phyloP scores from a whole-genome alignment of 37 sponge, comb jelly and placozoan species.

The Chondrilla cf. caribensis region DNA sequence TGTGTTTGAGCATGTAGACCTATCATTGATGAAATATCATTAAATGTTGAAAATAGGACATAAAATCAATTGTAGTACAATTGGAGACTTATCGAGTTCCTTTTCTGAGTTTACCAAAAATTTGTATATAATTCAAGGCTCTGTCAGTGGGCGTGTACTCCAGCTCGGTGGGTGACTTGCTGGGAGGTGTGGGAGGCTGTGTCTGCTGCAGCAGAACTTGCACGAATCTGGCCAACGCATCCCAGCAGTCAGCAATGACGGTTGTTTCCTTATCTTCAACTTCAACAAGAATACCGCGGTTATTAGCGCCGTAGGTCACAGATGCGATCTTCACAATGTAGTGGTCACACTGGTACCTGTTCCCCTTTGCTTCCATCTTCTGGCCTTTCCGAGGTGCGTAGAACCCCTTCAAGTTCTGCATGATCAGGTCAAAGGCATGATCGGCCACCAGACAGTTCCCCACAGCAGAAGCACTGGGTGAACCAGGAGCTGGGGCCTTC shows the following conservation, averaged over 20 bases:
- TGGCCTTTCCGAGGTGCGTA: slow-evolving; percentile 52
- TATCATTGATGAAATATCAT: too few relatives aligned
- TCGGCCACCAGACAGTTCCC: slow-evolving; percentile 63
- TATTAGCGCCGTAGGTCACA: slow-evolving; percentile 41
- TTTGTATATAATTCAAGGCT: slow-evolving; percentile 57
- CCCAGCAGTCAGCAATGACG: slow-evolving; percentile 43
- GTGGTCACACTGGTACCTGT: slow-evolving; percentile 23
- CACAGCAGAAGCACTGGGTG: slow-evolving; percentile 1
- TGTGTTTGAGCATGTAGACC: too few relatives aligned
- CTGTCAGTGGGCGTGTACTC: slow-evolving; percentile 55
- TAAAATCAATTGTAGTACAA: too few relatives aligned
- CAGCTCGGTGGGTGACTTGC: not conserved
- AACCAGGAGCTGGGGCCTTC: slow-evolving; percentile 3
- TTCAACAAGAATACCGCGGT: slow-evolving; percentile 63
- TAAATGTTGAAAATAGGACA: too few relatives aligned
- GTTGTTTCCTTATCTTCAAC: slow-evolving; percentile 44
- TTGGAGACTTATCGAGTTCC: slow-evolving; percentile 7
- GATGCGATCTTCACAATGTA: slow-evolving; percentile 63
- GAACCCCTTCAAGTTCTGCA: slow-evolving; percentile 54
- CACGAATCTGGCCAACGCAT: slow-evolving; percentile 34
- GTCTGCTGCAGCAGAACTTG: slow-evolving; percentile 40
- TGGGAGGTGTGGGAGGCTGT: slow-evolving; percentile 34
- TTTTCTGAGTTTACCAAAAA: slow-evolving; percentile 52
- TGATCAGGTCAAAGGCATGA: slow-evolving; percentile 53
- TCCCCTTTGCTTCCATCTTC: slow-evolving; percentile 65